Conservation (phyloP, 1,140 invertebrate genomes). For the Scaptodrosophila lebanonensis region DNA sequence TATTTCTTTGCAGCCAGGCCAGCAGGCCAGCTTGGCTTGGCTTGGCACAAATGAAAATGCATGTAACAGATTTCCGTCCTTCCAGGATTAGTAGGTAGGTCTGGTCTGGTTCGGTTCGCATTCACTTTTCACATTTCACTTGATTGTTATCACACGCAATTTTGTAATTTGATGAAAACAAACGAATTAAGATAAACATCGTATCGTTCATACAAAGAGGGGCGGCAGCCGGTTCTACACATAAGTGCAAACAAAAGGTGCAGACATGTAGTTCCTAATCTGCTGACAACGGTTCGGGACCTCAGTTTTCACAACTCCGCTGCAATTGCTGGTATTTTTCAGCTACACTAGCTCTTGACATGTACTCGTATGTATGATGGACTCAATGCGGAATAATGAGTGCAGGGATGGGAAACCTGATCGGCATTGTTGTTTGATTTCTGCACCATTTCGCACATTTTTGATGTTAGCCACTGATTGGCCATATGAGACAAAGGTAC, state of each 20-base stretch:
- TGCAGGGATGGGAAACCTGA: constrained; percentile 42
- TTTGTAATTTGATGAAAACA: constrained; percentile 76
- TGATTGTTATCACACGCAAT: constrained; percentile 75
- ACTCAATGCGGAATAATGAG: not conserved
- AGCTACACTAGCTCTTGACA: not conserved
- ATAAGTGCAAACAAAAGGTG: too few relatives aligned
- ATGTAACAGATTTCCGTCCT: too few relatives aligned
- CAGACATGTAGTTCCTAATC: too few relatives aligned
- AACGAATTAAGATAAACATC: constrained; percentile 75
- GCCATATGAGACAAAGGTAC: not conserved
- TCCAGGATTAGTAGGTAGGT: not conserved
- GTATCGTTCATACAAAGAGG: too few relatives aligned
- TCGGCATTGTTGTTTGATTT: constrained; percentile 31
- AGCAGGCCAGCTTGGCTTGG: constrained; percentile 8
- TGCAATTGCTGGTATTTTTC: too few relatives aligned
- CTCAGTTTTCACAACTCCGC: too few relatives aligned
- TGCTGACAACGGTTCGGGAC: too few relatives aligned
- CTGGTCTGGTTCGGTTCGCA: not conserved
- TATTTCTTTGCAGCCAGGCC: constrained; percentile 53
- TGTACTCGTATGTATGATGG: not conserved
- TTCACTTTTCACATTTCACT: constrained; percentile 25
- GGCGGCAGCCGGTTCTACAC: too few relatives aligned
- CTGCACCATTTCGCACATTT: constrained; percentile 31
- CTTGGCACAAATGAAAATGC: too few relatives aligned
- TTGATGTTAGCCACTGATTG: constrained; percentile 36